These are phyloP conservation scores for Microtus ochrogaster DNA, from an alignment of 2,113 vertebrate species.

Conservation along the genomic window DNA sequence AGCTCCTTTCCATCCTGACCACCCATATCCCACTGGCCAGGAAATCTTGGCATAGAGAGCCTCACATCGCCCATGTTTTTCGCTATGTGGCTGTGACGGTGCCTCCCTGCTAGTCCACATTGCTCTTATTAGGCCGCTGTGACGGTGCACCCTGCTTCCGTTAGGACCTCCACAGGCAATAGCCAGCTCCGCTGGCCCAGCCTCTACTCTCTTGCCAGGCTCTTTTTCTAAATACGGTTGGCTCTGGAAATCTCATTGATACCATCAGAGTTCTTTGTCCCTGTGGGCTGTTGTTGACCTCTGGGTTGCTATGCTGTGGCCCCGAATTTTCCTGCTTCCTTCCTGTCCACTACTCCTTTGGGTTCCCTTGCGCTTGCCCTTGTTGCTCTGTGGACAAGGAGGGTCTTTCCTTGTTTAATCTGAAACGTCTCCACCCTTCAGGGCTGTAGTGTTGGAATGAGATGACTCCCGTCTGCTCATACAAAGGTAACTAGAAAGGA, in stretches of 20 bases:
- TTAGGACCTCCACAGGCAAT: not conserved
- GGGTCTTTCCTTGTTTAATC: not conserved
- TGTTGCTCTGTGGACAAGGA: not conserved
- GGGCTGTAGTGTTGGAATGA: not conserved
- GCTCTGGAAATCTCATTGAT: not conserved
- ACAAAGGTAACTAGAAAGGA: not conserved
- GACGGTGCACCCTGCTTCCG: not conserved
- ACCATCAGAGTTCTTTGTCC: not conserved
- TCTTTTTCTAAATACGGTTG: not conserved
- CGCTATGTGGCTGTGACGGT: not conserved
- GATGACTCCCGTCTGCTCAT: not conserved
- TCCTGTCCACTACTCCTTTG: not conserved
- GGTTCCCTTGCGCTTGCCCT: not conserved
- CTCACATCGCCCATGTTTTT: not conserved
- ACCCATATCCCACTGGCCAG: not conserved
- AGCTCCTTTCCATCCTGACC: not conserved
- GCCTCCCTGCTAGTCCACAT: not conserved
- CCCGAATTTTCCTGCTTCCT: not conserved
- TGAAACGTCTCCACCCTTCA: not conserved
- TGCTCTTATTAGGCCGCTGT: not conserved
- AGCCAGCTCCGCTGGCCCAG: not conserved
- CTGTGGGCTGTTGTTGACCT: not conserved
- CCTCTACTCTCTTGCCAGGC: not conserved
- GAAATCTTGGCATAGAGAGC: not conserved
- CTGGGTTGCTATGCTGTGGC: not conserved